Percentiles rank a stretch among this genome's conserved stretches.
Evolutionary conservation across 2,113 vertebrate genomes (phyloP).

Genomic region (Odocoileus virginianus): DNA sequence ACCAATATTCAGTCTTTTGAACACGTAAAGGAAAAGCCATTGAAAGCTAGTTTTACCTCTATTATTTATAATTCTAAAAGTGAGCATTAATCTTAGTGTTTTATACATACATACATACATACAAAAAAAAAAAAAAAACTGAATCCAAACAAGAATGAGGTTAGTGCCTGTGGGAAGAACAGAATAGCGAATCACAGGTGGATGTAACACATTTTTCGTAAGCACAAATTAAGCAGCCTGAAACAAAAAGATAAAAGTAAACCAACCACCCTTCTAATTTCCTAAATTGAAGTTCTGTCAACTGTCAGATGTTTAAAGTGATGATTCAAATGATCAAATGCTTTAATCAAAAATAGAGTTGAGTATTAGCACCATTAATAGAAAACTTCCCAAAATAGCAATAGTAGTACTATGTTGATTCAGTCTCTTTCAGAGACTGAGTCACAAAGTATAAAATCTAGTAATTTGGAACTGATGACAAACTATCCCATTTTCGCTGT

Average conservation of each 20-base stretch:
- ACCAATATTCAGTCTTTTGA: not conserved
- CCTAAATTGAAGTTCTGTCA: constrained; percentile 37
- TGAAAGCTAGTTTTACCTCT: not conserved
- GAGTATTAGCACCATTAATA: not conserved
- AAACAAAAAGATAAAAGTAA: constrained; percentile 27
- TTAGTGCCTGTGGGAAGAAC: not conserved
- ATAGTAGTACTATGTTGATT: not conserved
- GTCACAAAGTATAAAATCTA: not conserved
- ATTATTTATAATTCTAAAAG: not conserved
- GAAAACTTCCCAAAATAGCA: constrained; percentile 44
- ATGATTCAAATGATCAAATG: constrained; percentile 24
- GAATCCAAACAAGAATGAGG: not conserved
- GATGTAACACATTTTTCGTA: not conserved
- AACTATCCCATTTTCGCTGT: not conserved
- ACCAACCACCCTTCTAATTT: not conserved
- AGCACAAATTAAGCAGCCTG: not conserved
- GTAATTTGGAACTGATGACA: not conserved
- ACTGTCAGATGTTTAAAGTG: not conserved
- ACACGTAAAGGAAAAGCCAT: not conserved
- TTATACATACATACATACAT: not conserved
- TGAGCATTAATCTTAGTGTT: constrained; percentile 18
- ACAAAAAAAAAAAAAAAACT: not conserved
- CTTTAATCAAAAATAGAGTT: not conserved
- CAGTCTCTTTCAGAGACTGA: constrained; percentile 29
- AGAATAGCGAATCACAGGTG: not conserved